Evolutionary conservation across 2,113 vertebrate genomes (phyloP).

Genomic region (Paraplagusia blochii): DNA sequence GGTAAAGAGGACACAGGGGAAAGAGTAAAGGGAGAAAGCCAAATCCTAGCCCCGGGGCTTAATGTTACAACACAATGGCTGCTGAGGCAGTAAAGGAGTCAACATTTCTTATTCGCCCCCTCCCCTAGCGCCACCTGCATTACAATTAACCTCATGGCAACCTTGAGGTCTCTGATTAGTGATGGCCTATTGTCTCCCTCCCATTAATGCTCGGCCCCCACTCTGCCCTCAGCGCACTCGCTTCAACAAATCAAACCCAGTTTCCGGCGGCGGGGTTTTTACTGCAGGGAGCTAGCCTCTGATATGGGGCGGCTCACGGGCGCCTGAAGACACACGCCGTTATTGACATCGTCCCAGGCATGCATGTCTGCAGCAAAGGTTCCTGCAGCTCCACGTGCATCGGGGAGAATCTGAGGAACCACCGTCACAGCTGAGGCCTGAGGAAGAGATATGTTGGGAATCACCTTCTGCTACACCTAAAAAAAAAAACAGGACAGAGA

Average conservation of each 20-base stretch:
- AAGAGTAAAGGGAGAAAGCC: constrained; percentile 71
- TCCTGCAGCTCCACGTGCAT: too few relatives aligned
- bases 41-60: constrained; percentile 88
- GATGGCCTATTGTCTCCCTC: constrained; percentile 88
- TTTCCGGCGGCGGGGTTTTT: constrained; percentile 77
- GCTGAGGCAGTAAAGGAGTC: constrained; percentile 83
- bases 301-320: constrained; percentile 58
- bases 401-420: too few relatives aligned
- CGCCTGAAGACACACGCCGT: too few relatives aligned
- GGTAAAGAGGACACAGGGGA: constrained; percentile 80
- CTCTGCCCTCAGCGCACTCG: constrained; percentile 81
- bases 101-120: constrained; percentile 78
- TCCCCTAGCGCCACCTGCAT: constrained; percentile 84
- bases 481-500: too few relatives aligned
- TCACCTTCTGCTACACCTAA: too few relatives aligned
- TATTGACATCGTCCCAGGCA: too few relatives aligned
- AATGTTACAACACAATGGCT: constrained; percentile 85
- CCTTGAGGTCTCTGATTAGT: constrained; percentile 93
- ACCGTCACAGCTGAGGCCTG: too few relatives aligned
- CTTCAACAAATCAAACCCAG: constrained; percentile 85
- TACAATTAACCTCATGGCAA: constrained; percentile 93
- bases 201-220: constrained; percentile 84
- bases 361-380: too few relatives aligned
- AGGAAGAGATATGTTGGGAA: too few relatives aligned
- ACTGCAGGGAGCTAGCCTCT: constrained; percentile 61